These are phyloP conservation scores for Gerris lacustris DNA, from an alignment of 2,888 invertebrate species.

Conservation along the genomic window DNA sequence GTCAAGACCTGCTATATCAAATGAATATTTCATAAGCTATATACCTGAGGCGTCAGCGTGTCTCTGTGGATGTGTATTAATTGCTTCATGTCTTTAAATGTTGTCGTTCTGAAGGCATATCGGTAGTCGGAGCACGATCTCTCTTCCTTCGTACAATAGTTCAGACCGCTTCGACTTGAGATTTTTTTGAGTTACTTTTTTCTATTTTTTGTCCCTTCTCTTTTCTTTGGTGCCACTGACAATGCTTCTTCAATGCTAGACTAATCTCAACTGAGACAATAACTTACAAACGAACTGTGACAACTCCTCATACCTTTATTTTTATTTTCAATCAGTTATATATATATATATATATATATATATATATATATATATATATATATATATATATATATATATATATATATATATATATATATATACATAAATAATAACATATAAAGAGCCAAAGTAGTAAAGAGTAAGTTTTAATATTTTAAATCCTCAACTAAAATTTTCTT, in stretches of 20 bases:
- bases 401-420: no score
- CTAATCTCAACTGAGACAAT: neutral
- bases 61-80: constrained; percentile 1
- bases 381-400: no score
- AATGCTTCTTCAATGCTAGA: neutral
- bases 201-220: neutral
- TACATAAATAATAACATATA: no score
- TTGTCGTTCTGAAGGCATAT: neutral
- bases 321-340: neutral
- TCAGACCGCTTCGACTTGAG: neutral
- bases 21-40: constrained; percentile 1
- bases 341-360: no score
- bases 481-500: no score
- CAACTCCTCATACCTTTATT: neutral
- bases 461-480: no score
- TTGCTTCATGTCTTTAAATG: neutral
- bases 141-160: neutral
- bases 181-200: no score
- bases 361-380: no score
- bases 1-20: neutral
- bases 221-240: neutral
- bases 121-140: constrained; percentile 1
- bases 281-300: constrained; percentile 3
- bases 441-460: no score
- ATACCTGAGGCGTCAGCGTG: neutral